Evolutionary conservation across 2,888 invertebrate species (phyloP).

Genomic region (Strigamia maritima): DNA sequence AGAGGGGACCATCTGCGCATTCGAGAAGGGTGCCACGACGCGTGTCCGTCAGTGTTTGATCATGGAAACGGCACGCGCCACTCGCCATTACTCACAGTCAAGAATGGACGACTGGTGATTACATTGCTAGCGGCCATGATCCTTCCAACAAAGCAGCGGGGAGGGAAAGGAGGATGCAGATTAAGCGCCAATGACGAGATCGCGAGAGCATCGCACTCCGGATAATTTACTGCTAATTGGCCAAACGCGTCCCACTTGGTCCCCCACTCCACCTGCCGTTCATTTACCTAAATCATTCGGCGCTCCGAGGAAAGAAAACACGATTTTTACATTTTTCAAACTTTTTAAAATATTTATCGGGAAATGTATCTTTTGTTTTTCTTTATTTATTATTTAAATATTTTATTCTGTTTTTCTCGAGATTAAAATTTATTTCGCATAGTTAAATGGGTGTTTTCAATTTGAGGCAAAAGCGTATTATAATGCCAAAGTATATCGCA

Average conservation of each 20-base stretch:
- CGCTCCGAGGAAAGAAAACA: background rate
- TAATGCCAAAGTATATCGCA: background rate
- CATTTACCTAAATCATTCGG: conserved; percentile 18
- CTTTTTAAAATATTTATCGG: background rate
- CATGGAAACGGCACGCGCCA: conserved; percentile 2
- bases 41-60: conserved; percentile 2
- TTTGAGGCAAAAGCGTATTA: background rate
- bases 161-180: conserved; percentile 11
- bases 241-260: conserved; percentile 17
- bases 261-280: conserved; percentile 17
- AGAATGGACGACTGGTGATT: conserved; percentile 25
- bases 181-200: conserved; percentile 29
- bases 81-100: conserved; percentile 29
- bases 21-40: background rate
- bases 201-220: conserved; percentile 27
- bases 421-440: background rate
- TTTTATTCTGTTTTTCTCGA: background rate
- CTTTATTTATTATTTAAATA: background rate
- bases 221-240: conserved; percentile 27
- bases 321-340: too few relatives aligned
- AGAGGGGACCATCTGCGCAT: conserved; percentile 13
- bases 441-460: conserved; percentile 29
- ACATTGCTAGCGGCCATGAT: conserved; percentile 20
- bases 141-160: background rate
- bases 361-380: background rate